Evolutionary conservation across 2,113 vertebrate species (phyloP).

Genomic region (Nibea coibor): DNA sequence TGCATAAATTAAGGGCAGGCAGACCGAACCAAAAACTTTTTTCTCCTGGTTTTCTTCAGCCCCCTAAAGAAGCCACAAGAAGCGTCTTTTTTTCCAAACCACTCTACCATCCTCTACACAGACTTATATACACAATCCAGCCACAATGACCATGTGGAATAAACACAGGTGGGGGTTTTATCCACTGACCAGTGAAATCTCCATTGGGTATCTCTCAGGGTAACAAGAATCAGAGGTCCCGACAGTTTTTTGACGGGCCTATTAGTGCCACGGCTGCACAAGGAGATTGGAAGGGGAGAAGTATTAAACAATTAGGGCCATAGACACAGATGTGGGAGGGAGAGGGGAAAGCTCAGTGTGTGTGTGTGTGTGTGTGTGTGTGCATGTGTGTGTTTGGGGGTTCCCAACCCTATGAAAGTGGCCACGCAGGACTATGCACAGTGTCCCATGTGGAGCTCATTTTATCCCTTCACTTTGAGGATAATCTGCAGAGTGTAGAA

Average conservation of each 20-base stretch:
- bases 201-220: constrained; percentile 16
- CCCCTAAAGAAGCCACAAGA: constrained; percentile 2
- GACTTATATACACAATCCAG: constrained; percentile 22
- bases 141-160: constrained; percentile 17
- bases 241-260: constrained; percentile 51
- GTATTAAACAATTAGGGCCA: constrained; percentile 67
- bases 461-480: constrained; percentile 57
- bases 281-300: constrained; percentile 44
- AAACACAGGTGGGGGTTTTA: constrained; percentile 65
- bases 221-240: constrained; percentile 44
- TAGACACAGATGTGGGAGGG: constrained; percentile 60
- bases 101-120: constrained; percentile 31
- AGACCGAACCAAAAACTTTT: constrained; percentile 14
- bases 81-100: constrained; percentile 7
- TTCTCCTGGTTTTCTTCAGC: neutral
- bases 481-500: constrained; percentile 49
- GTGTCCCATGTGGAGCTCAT: constrained; percentile 72
- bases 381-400: constrained; percentile 18
- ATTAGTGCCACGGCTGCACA: constrained; percentile 54
- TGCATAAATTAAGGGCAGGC: constrained; percentile 48
- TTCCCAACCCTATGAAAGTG: constrained; percentile 34
- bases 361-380: constrained; percentile 44
- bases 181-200: constrained; percentile 54
- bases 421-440: constrained; percentile 23
- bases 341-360: constrained; percentile 24